phyloP scores from a whole-genome alignment of 2,113 vertebrate genomes.

The Ailurus styani region DNA sequence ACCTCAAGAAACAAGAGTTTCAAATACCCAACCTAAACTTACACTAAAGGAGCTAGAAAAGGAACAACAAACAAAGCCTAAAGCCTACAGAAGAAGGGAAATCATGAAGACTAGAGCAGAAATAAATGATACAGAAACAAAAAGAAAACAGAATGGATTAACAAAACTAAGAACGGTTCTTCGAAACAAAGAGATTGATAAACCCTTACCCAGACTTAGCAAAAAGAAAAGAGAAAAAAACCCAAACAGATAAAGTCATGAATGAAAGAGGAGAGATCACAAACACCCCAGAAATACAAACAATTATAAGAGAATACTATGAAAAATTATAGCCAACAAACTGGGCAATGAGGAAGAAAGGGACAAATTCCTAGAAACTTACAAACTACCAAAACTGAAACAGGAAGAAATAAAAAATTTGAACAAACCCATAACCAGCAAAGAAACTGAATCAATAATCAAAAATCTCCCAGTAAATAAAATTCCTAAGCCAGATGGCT shows the following conservation, averaged over 20 bases:
- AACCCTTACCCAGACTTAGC: not conserved
- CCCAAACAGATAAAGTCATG: not conserved
- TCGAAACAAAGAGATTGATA: not conserved
- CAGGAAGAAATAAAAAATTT: not conserved
- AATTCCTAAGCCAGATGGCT: too few species aligned
- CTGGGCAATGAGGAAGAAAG: not conserved
- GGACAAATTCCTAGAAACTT: not conserved
- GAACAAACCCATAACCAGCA: not conserved
- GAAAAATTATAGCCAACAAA: not conserved
- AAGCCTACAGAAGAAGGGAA: not conserved
- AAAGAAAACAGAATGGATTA: not conserved
- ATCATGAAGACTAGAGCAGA: not conserved
- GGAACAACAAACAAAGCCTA: not conserved
- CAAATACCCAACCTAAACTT: not conserved
- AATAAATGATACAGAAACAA: not conserved
- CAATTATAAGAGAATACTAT: not conserved
- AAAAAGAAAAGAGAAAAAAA: not conserved
- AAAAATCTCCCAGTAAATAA: too few species aligned
- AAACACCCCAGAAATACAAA: not conserved
- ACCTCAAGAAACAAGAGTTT: not conserved
- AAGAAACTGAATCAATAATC: too few species aligned
- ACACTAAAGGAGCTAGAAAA: not conserved
- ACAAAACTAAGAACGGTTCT: not conserved
- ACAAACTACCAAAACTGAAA: not conserved
- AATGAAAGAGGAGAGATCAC: not conserved